Conservation (phyloP, 2,113 vertebrate species). For the Glareola pratincola region DNA sequence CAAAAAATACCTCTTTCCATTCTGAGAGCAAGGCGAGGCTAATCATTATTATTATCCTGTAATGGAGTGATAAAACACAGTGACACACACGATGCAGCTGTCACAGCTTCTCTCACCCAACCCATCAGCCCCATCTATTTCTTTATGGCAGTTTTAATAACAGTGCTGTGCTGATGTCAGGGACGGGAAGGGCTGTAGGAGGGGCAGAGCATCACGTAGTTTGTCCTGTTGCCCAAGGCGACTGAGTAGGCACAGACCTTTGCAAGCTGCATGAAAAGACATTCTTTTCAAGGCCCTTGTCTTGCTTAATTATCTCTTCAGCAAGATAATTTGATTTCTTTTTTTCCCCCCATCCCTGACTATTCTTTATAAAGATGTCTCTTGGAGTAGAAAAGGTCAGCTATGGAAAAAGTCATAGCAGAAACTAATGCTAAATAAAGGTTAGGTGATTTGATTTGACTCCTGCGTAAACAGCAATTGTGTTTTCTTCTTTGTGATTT, state of each 20-base stretch:
- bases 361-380: neutral
- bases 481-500: neutral
- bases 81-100: conserved; percentile 46
- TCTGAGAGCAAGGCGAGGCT: conserved; percentile 20
- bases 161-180: neutral
- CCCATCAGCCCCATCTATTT: neutral
- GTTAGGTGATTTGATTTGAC: conserved; percentile 12
- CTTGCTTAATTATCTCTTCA: conserved; percentile 48
- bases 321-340: conserved; percentile 14
- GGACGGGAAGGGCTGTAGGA: conserved; percentile 4
- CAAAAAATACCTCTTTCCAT: conserved; percentile 29
- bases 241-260: neutral
- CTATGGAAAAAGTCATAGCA: neutral
- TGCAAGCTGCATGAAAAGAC: neutral
- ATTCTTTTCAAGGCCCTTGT: conserved; percentile 11
- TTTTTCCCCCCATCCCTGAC: neutral
- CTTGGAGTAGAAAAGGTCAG: conserved; percentile 28
- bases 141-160: conserved; percentile 2
- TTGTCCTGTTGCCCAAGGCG: neutral
- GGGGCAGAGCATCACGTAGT: neutral
- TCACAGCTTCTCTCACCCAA: conserved; percentile 11
- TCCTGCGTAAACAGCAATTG: conserved; percentile 3
- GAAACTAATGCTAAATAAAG: conserved; percentile 22
- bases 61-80: conserved; percentile 45
- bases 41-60: conserved; percentile 54